Conservation (phyloP, 2,797 vertebrate species). For the Tangara arthus region DNA sequence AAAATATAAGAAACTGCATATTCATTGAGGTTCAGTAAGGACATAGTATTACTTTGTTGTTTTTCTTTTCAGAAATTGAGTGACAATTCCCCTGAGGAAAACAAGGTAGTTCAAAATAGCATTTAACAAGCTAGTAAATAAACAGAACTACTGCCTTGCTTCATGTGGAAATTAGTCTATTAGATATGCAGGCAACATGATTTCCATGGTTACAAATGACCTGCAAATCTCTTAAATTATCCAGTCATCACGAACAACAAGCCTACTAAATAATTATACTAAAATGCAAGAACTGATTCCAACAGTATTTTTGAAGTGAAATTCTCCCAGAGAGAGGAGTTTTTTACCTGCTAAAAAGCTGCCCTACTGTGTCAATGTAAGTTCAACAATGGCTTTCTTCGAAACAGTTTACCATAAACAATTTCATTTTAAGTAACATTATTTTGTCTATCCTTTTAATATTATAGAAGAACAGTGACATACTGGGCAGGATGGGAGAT, state of each 20-base stretch:
- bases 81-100: constrained; percentile 56
- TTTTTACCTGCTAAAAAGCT: background rate
- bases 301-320: constrained; percentile 3
- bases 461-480: background rate
- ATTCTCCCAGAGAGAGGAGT: background rate
- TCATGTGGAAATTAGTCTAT: constrained; percentile 68
- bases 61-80: constrained; percentile 24
- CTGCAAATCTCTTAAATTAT: constrained; percentile 71
- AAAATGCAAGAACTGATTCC: constrained; percentile 1
- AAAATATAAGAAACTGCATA: background rate
- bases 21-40: background rate
- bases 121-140: constrained; percentile 67
- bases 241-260: constrained; percentile 60
- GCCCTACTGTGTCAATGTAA: background rate
- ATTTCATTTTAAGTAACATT: background rate
- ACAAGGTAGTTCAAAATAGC: constrained; percentile 63
- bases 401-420: background rate
- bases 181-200: constrained; percentile 61
- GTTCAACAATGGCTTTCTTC: background rate
- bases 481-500: accelerated
- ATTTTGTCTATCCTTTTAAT: background rate
- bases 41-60: background rate
- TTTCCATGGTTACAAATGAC: constrained; percentile 75
- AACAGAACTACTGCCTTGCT: constrained; percentile 57
- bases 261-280: constrained; percentile 53